phyloP scores from a whole-genome alignment of 2,888 invertebrate genomes.

The Phragmatobia fuliginosa region DNA sequence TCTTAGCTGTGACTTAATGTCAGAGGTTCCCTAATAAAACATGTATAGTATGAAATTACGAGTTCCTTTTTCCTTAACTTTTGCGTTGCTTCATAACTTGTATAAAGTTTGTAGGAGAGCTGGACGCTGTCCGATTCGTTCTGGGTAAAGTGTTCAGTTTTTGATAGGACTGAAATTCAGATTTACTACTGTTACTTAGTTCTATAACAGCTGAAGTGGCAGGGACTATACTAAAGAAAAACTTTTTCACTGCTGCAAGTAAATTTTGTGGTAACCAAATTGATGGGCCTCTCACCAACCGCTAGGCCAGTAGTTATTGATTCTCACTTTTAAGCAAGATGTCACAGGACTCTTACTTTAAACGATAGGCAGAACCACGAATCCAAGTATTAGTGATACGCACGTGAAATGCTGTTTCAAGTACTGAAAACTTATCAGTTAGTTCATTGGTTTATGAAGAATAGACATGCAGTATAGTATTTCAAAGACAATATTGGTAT shows the following conservation, averaged over 20 bases:
- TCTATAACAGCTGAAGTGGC: background rate
- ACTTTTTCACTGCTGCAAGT: background rate
- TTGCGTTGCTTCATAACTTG: background rate
- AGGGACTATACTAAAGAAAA: background rate
- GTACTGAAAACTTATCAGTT: too few species aligned
- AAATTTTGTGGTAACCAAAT: too few species aligned
- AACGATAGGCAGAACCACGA: too few species aligned
- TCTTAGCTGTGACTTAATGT: constrained; percentile 9
- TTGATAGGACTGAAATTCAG: background rate
- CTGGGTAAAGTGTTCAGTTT: background rate
- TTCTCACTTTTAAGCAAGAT: too few species aligned
- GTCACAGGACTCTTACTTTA: too few species aligned
- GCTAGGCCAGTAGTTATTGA: too few species aligned
- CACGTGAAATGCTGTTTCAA: too few species aligned
- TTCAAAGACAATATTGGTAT: too few species aligned
- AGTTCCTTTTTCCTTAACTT: constrained; percentile 2
- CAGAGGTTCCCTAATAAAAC: constrained; percentile 8
- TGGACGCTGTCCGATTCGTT: background rate
- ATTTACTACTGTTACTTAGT: background rate
- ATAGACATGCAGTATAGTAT: too few species aligned
- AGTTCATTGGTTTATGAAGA: too few species aligned
- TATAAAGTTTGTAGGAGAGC: background rate
- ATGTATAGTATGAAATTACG: constrained; percentile 1
- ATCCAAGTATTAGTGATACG: too few species aligned
- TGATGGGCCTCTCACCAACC: too few species aligned